phyloP scores from a whole-genome alignment of 2,888 invertebrate species.

The Idaea dimidiata region DNA sequence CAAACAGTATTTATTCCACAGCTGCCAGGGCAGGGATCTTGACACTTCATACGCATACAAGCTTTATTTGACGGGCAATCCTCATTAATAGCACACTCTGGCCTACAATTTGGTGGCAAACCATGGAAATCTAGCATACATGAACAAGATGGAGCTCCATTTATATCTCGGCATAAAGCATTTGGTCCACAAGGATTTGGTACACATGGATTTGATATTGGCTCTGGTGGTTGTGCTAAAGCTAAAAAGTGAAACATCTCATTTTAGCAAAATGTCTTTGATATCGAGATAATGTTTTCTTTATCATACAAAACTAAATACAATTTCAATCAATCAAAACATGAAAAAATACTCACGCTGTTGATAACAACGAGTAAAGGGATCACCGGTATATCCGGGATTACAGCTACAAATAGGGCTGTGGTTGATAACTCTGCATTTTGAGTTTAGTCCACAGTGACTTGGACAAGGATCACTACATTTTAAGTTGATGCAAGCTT shows the following conservation, averaged over 20 bases:
- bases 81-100: constrained; percentile 86
- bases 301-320: background rate
- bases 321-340: background rate
- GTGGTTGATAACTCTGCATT: constrained; percentile 88
- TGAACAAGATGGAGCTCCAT: constrained; percentile 83
- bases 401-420: constrained; percentile 89
- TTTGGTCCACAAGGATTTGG: constrained; percentile 86
- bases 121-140: constrained; percentile 84
- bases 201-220: constrained; percentile 82
- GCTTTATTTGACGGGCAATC: constrained; percentile 87
- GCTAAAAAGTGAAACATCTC: constrained; percentile 39
- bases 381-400: constrained; percentile 83
- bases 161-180: constrained; percentile 82
- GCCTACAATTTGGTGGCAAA: constrained; percentile 86
- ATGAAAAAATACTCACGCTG: constrained; percentile 57
- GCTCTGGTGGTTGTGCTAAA: constrained; percentile 49
- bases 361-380: constrained; percentile 83
- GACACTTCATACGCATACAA: constrained; percentile 87
- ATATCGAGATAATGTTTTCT: background rate
- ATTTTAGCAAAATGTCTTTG: background rate
- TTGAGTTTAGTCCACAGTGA: constrained; percentile 84
- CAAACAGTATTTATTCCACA: constrained; percentile 84
- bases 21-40: constrained; percentile 87
- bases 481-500: constrained; percentile 88
- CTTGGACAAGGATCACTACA: constrained; percentile 89